Base-by-base conservation (phyloP, 2,888 invertebrate species). In the Eudasyphora cyanicolor region DNA sequence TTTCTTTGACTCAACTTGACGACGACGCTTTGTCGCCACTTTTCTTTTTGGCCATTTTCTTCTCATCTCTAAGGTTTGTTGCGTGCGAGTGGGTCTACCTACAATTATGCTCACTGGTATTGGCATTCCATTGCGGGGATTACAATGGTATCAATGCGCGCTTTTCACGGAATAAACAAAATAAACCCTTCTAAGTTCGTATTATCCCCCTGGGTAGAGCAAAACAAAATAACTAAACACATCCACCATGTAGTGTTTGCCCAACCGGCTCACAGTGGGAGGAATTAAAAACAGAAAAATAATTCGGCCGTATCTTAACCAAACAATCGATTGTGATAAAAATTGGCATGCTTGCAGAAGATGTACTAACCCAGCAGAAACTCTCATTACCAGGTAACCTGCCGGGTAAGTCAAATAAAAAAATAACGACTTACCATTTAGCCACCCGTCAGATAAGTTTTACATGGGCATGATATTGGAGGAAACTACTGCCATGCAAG, bases 101-200 rank as follows among this genome's bases (percentile, higher is more conserved):
- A 24, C 67, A 42, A 6, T 42, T 14, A 21, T 73, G 14, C 35
- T 8, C 51, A 70, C 17, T 71, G 80, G 32, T 77, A 80, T 80
- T 83, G 83, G 19, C 74, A 83, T 83, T 71, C 74, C 73, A 6
- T 82, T 49, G 27, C 29, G 24, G 19, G 70, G 57, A 80, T 80
- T 80, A 83, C 21, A 21, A 24, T 12, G 7, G 21, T 62, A 54
- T 14, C 32, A 70, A 42, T 42, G 24, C 32, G 42, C 32, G 49
- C 35, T 54, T 54, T 54, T 14, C n/a, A 57, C 62, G 17, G 8
- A 45, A 57, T 45, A 64, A 17, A 71, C 17, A 70, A 19, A 54
- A 32, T 57, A 64, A 75, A 71, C 62, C 54, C 32, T 32, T 8
- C 14, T 45, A 69, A 71, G 67, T 4, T 57, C 54, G 19, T 35